Evolutionary conservation across 2,113 vertebrate species (phyloP), one percentile per base, ranked within the genome.

Genomic region (Thalassoma bifasciatum): DNA sequence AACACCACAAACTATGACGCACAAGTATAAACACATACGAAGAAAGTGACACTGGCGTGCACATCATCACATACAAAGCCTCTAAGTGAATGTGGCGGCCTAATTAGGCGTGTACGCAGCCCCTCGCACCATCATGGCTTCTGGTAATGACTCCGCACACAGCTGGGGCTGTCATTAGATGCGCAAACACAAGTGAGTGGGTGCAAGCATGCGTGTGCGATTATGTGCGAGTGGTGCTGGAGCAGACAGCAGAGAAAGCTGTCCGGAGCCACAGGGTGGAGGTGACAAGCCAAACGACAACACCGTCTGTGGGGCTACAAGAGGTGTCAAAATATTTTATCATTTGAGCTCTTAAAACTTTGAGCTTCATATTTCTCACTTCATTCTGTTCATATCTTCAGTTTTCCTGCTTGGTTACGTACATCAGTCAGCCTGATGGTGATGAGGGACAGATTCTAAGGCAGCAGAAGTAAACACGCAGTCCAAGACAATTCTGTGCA

Each of bases 91-190:
- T 63, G 75, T 58, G 77, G 72, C 21, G 9, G 47, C 19, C 59
- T 88, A 86, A 88, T 85, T 81, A 71, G 60, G 73, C 49, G 2
- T 67, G 64, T 80, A 70, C 78, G 73, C 17, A 34, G 52, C 51
- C 72, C 75, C 79, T 78, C 63, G 4, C 61, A 72, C 64, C 77
- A 19, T 2, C 68, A 78, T 64, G 66, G 75, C 81, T 77, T 59
- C 54, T 79, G 66, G 69, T 82, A 78, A 85, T 72, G 84, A 89
- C 67, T 79, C 2, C 52, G 38, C 61, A 53, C 74, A 74, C 79
- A 67, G 88, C 82, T 69, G 79, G 84, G 68, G 64, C 23, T 59
- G 71, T 76, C 75, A 68, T 80, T 79, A 73, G 22, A 13, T 22
- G 61, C 40, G 63, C 67, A 74, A 76, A 77, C 69, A 80, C 5